Percentiles rank a stretch among this genome's conserved stretches.
phyloP scores from a whole-genome alignment of 2,113 vertebrate genomes.

The Oryzias curvinotus region DNA sequence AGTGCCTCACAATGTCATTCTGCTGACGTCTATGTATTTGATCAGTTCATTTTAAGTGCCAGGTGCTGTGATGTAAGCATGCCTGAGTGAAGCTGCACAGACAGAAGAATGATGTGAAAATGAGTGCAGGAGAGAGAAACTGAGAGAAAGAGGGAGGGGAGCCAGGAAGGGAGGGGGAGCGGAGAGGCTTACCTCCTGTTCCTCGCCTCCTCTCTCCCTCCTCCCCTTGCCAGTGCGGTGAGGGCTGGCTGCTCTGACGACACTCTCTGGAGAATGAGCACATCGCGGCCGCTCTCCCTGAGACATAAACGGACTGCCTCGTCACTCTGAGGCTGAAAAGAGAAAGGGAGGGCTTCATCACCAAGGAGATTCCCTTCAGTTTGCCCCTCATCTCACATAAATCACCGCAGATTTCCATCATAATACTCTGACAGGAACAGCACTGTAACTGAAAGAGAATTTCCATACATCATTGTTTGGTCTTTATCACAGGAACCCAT shows the following conservation, averaged over 20 bases:
- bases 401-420: conserved; percentile 75
- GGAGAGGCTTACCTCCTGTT: conserved; percentile 76
- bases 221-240: conserved; percentile 65
- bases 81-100: conserved; percentile 58
- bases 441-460: conserved; percentile 64
- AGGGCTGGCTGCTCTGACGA: conserved; percentile 83
- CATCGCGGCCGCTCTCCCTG: conserved; percentile 82
- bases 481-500: conserved; percentile 60
- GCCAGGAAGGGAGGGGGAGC: conserved; percentile 35
- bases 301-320: conserved; percentile 82
- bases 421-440: conserved; percentile 60
- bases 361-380: conserved; percentile 77
- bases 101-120: conserved; percentile 50
- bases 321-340: conserved; percentile 77
- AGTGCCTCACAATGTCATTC: conserved; percentile 47
- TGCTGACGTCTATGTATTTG: conserved; percentile 56
- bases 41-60: conserved; percentile 68
- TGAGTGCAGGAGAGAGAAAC: conserved; percentile 43
- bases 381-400: conserved; percentile 48
- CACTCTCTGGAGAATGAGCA: conserved; percentile 88
- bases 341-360: conserved; percentile 61
- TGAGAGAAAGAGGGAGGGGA: conserved; percentile 38
- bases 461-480: conserved; percentile 67
- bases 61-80: conserved; percentile 78
- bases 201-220: conserved; percentile 60